Percentiles rank a stretch among this genome's conserved stretches.
These are phyloP conservation scores for Drosophila ambigua DNA, from an alignment of 1,140 invertebrate species.

Conservation along the genomic window DNA sequence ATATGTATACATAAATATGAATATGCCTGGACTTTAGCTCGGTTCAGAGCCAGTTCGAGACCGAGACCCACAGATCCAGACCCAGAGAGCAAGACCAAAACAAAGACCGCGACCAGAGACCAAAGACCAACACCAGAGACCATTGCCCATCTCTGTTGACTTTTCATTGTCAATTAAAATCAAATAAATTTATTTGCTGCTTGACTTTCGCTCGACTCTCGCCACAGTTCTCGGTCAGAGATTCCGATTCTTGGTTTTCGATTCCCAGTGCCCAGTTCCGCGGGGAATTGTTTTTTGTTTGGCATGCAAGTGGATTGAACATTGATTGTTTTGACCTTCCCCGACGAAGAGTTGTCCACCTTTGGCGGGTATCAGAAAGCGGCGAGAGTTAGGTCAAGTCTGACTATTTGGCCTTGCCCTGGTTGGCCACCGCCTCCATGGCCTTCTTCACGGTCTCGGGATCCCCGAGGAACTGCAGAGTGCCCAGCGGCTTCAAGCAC, in stretches of 20 bases:
- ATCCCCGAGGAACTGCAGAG: slow-evolving; percentile 96
- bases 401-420: slow-evolving; percentile 89
- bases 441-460: slow-evolving; percentile 97
- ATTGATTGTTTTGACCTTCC: slow-evolving; percentile 53
- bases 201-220: slow-evolving; percentile 64
- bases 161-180: slow-evolving; percentile 82
- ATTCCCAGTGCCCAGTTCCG: background rate
- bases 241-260: slow-evolving; percentile 4
- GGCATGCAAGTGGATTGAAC: slow-evolving; percentile 56
- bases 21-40: slow-evolving; percentile 48
- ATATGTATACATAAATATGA: slow-evolving; percentile 57
- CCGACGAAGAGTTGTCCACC: background rate
- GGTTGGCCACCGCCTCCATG: slow-evolving; percentile 95
- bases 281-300: slow-evolving; percentile 27
- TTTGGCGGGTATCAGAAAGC: background rate
- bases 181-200: slow-evolving; percentile 83
- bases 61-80: slow-evolving; percentile 22
- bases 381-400: background rate
- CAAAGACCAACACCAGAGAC: slow-evolving; percentile 9
- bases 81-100: slow-evolving; percentile 16
- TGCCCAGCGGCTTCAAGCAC: slow-evolving; percentile 93
- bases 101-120: background rate
- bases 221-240: slow-evolving; percentile 16
- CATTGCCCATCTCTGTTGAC: slow-evolving; percentile 65
- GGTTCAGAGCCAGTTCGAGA: slow-evolving; percentile 41